phyloP scores from a whole-genome alignment of 2,888 invertebrate species.

The Drosophila ustulata region DNA sequence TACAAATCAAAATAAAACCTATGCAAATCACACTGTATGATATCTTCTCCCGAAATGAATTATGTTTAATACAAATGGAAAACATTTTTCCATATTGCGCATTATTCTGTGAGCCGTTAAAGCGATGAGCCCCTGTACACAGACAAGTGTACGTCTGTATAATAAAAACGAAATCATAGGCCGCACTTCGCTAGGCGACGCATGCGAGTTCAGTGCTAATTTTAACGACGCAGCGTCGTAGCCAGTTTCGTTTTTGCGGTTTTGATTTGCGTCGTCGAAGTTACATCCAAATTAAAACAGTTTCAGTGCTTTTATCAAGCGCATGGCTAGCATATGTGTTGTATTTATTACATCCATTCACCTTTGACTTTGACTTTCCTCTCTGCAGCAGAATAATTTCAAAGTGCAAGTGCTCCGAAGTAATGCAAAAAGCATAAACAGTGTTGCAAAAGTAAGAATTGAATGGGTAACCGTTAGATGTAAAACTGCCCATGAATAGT shows the following conservation, averaged over 20 bases:
- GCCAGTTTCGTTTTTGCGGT: slow-evolving; percentile 68
- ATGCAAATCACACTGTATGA: too few relatives aligned
- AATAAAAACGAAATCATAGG: slow-evolving; percentile 65
- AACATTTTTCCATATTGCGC: too few relatives aligned
- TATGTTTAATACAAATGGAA: too few relatives aligned
- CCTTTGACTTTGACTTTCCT: slow-evolving; percentile 14
- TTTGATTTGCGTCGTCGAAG: slow-evolving; percentile 61
- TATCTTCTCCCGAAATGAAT: too few relatives aligned
- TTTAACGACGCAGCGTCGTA: slow-evolving; percentile 72
- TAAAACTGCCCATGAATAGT: background rate
- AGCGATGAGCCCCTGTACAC: slow-evolving; percentile 27
- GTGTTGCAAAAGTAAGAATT: slow-evolving; percentile 38
- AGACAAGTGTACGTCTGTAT: slow-evolving; percentile 2
- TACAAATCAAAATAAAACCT: too few relatives aligned
- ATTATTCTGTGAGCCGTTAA: background rate
- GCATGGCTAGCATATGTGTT: slow-evolving; percentile 16
- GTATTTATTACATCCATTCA: slow-evolving; percentile 5
- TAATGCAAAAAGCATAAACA: slow-evolving; percentile 14
- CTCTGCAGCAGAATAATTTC: slow-evolving; percentile 17
- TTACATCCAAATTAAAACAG: slow-evolving; percentile 64
- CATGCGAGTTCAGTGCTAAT: slow-evolving; percentile 73
- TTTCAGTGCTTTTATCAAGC: slow-evolving; percentile 68
- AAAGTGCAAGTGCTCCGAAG: slow-evolving; percentile 38
- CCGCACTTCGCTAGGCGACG: slow-evolving; percentile 60
- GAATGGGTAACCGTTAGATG: slow-evolving; percentile 32